Base-by-base conservation (phyloP, 1,140 invertebrate species). In the Vanessa atalanta region DNA sequence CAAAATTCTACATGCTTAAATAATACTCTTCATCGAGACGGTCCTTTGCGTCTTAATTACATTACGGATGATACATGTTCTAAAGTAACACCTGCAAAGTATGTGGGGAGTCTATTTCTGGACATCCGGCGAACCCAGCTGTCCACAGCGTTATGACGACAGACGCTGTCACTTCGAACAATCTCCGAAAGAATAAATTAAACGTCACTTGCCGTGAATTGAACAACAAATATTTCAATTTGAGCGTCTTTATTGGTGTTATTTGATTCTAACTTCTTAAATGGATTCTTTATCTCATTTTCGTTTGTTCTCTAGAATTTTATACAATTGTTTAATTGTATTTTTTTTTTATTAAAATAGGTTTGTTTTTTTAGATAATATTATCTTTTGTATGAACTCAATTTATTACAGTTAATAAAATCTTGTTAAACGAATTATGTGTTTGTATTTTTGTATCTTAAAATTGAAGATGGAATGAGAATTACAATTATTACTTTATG, bases 51-150 rank as follows among this genome's bases (percentile, higher is more conserved):
- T 80, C 75, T 83, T 86, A 86, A 87, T 84, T 85, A 82, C 73
- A 77, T 80, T 76, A 87, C 83, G 82, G 84, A 88, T 87, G 85
- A 88, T 88, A 80, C 82, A 86, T 84, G 83, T 76, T 72, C 55
- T 50, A 69, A 72, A 82, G 80, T 73, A 76, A 75, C 85, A 87
- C 79, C 77, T 80, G 76, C 75, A 37, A 61, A 61, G 11, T 73
- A 75, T 72, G 71, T 67, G 50, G 61, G 51, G 70, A 78, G 79
- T 84, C 83, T 89, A 89, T 91, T 88, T 86, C 81, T 80, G 78
- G 77, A 79, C 83, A 88, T 91, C 89, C 88, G 86, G 77, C 76
- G 78, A 66, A 76, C 72, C 79, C 87, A 89, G 89, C 89, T 89
- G 89, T 85, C 87, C 84, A 65, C 76, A 70, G 67, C 78, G 86